Evolutionary conservation across 2,797 vertebrate species (phyloP).

Genomic region (Oryzias sinensis): DNA sequence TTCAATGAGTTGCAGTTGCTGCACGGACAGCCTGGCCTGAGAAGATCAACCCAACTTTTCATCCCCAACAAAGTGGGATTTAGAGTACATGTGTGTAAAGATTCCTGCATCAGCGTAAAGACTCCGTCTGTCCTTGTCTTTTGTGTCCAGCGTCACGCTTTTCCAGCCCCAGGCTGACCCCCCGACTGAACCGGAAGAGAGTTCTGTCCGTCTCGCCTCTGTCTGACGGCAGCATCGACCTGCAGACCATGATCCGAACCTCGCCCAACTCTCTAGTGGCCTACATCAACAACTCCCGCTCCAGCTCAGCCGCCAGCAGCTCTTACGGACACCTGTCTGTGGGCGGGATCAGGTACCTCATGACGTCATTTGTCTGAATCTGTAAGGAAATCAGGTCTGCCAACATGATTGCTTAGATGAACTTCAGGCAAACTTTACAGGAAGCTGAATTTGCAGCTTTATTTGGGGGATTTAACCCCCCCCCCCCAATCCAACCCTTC

Average conservation of each 20-base stretch:
- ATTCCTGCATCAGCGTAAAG: background rate
- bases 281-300: conserved; percentile 97
- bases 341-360: conserved; percentile 72
- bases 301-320: conserved; percentile 95
- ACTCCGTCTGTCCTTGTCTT: background rate
- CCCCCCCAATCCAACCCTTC: too few relatives aligned
- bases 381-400: too few relatives aligned
- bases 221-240: conserved; percentile 96
- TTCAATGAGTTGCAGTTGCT: too few relatives aligned
- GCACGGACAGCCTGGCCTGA: too few relatives aligned
- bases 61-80: too few relatives aligned
- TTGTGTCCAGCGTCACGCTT: conserved; percentile 86
- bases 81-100: too few relatives aligned
- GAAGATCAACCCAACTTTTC: too few relatives aligned
- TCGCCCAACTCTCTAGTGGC: conserved; percentile 97
- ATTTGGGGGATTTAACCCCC: too few relatives aligned
- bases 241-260: conserved; percentile 98
- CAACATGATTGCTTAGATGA: background rate
- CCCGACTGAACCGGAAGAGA: conserved; percentile 91
- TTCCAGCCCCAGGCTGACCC: conserved; percentile 92
- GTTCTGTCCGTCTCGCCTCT: conserved; percentile 94
- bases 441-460: too few relatives aligned
- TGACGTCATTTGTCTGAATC: background rate
- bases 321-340: conserved; percentile 97
- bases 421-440: too few relatives aligned